Evolutionary conservation across 2,888 invertebrate genomes (phyloP), one percentile per base, ranked within the genome.

Genomic region (Apoda limacodes): DNA sequence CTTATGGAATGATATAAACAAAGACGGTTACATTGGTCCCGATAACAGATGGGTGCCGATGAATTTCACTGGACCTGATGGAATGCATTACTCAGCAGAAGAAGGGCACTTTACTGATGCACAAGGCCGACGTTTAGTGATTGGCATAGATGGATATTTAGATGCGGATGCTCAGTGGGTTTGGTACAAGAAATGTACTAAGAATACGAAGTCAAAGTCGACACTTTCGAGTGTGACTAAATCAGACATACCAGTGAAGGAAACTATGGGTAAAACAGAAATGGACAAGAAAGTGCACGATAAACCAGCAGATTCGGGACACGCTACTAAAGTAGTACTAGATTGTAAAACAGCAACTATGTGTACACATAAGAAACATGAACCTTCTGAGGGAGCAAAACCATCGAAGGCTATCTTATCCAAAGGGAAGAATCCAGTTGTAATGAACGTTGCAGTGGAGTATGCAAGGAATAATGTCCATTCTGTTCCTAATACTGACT

Each of bases 11-110:
- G 78, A 80, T 42, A 72, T 80, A 5, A 75, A 68, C 46, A 78
- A 69, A 52, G 78, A 80, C 32, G 80, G 80, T 9, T 80, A 60
- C 28, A 65, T 80, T 35, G 78, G 70, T 2, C 69, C 63, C 1
- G 80, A 80, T 43, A 60, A 62, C 27, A 64, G 78, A 3, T 80
- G 80, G 80, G 56, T 69, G 2, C 80, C 80, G 6, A 56, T 63
- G 54, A 74, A 60, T 39, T 80, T 80, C 40, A 55, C 37, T 9
- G 80, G 80, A 3, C 78, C 74, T 2, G 80, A 80, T 46, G 80
- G 75, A 4, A 56, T 66, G 62, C 45, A 40, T 30, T 76, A 78
- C 45, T 60, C 65, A 0, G 57, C 78, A 14, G 75, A 76, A 38
- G 78, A 80, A 13, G 76, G 78, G 3, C 36, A 41, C 11, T 70